Percentiles rank a stretch among this genome's conserved stretches.
These are phyloP conservation scores for Oedothorax gibbosus DNA, from an alignment of 1,140 invertebrate genomes.

Conservation along the genomic window DNA sequence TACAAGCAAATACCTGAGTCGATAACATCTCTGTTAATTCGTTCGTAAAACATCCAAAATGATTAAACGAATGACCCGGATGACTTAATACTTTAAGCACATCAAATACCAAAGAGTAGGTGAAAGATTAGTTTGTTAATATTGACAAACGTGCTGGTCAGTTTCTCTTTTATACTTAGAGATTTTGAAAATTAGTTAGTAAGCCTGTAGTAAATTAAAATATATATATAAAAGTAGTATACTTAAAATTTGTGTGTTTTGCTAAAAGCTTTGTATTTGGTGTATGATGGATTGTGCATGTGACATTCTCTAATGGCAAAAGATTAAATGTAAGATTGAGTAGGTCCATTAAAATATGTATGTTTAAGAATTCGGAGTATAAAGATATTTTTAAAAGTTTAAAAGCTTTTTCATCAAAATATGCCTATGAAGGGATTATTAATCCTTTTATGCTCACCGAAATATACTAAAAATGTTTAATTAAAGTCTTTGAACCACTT, in stretches of 20 bases:
- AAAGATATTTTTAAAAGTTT: no score
- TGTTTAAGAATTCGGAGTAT: background rate
- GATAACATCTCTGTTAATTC: conserved; percentile 12
- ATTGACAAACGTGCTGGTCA: conserved; percentile 29
- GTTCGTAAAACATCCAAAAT: background rate
- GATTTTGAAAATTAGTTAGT: conserved; percentile 40
- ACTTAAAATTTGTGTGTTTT: conserved; percentile 41
- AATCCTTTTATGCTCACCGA: no score
- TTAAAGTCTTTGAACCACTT: no score
- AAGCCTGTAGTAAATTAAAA: conserved; percentile 26
- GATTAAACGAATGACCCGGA: conserved; percentile 16
- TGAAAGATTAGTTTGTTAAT: conserved; percentile 30
- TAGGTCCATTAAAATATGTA: conserved; percentile 15
- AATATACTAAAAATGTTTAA: no score
- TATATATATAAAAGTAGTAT: conserved; percentile 33
- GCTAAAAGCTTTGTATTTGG: conserved; percentile 27
- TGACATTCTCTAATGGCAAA: conserved; percentile 12
- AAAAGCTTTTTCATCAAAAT: no score
- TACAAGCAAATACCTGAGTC: background rate
- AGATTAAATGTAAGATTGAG: conserved; percentile 48
- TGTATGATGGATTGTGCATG: conserved; percentile 26
- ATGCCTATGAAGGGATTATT: no score
- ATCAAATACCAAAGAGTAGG: conserved; percentile 23
- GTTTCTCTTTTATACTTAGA: background rate
- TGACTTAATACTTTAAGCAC: conserved; percentile 39